Evolutionary conservation across 2,113 vertebrate species (phyloP).

Genomic region (Petroica traversi): DNA sequence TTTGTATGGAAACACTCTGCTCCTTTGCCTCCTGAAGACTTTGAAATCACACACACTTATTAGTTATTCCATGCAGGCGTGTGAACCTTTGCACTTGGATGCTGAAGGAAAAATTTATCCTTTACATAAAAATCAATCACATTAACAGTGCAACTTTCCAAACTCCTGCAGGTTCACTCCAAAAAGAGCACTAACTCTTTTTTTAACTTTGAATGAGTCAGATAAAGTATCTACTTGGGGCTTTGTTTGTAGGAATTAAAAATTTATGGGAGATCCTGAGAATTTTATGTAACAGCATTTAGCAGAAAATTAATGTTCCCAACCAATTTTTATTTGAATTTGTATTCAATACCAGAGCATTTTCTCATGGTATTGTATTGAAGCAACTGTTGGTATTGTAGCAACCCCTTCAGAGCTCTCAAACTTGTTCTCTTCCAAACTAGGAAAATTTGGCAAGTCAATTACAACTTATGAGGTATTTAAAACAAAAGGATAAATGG

Average conservation of each 20-base stretch:
- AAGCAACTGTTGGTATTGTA: not conserved
- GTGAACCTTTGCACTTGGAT: slow-evolving; percentile 30
- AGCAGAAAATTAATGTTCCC: not conserved
- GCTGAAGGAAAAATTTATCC: slow-evolving; percentile 34
- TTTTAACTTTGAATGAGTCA: not conserved
- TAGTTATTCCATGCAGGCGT: not conserved
- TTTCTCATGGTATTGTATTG: not conserved
- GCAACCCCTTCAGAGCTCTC: not conserved
- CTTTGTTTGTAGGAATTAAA: not conserved
- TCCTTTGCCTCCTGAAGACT: not conserved
- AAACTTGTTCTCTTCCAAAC: not conserved
- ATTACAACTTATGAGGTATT: not conserved
- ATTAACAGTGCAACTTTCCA: not conserved
- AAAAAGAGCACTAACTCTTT: slow-evolving; percentile 12
- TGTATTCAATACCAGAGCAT: not conserved
- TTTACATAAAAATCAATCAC: slow-evolving; percentile 38
- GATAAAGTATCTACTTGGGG: not conserved
- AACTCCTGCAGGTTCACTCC: slow-evolving; percentile 18
- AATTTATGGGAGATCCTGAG: not conserved
- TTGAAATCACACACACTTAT: not conserved
- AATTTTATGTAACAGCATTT: not conserved
- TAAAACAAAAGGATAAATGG: not conserved
- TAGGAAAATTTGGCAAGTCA: not conserved
- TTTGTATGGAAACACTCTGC: not conserved
- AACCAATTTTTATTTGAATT: not conserved